phyloP scores from a whole-genome alignment of 2,797 vertebrate species.

The Spinus olivaceus region DNA sequence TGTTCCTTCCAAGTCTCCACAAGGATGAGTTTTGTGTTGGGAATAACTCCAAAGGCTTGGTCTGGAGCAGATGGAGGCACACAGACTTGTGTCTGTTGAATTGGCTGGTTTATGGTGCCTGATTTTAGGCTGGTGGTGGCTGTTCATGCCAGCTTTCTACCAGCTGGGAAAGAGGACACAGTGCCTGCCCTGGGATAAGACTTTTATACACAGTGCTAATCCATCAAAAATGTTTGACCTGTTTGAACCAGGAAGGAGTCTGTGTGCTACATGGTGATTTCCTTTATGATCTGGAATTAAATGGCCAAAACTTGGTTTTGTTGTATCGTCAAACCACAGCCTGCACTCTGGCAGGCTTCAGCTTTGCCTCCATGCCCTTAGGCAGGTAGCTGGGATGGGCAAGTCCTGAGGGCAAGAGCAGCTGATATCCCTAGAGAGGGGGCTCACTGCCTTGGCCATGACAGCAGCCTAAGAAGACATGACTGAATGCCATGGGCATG shows the following conservation, averaged over 20 bases:
- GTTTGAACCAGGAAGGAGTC: neutral
- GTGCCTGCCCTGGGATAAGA: neutral
- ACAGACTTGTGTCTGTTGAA: neutral
- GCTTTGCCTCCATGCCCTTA: neutral
- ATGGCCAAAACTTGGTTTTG: neutral
- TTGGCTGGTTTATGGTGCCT: accelerated
- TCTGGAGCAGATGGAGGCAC: neutral
- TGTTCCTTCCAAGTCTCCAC: neutral
- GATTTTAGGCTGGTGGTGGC: neutral
- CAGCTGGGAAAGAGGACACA: neutral
- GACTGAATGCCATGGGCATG: neutral
- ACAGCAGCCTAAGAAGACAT: neutral
- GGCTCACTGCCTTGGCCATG: neutral
- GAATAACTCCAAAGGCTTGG: neutral
- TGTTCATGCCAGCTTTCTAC: neutral
- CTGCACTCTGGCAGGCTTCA: neutral
- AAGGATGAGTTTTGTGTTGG: neutral
- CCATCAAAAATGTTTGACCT: neutral
- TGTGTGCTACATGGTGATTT: neutral
- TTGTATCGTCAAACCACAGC: accelerated
- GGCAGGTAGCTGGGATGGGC: neutral
- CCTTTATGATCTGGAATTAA: neutral
- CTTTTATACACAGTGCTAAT: neutral
- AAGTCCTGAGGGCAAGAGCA: neutral
- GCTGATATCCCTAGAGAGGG: neutral